A percentile compares a stretch with the other conserved stretches of the same genome.
Conservation (phyloP, 1,140 invertebrate genomes). For the Capitella teleta region DNA sequence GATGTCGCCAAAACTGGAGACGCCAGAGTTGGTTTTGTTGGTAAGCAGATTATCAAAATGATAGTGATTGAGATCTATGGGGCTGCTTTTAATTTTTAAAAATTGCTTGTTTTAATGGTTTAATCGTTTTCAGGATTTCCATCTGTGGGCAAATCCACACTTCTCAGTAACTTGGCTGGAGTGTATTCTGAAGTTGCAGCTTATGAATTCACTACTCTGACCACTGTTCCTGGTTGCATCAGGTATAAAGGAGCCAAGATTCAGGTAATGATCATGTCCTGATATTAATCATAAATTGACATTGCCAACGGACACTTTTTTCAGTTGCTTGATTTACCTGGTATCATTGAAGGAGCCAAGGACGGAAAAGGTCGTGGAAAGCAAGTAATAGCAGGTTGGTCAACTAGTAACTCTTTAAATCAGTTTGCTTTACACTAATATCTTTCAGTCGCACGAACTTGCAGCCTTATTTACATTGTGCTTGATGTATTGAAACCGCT, state of each 20-base stretch:
- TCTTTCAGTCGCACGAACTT: constrained; percentile 79
- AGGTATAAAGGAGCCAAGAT: constrained; percentile 99
- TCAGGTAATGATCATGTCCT: constrained; percentile 62
- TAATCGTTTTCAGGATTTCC: constrained; percentile 69
- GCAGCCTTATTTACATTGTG: constrained; percentile 95
- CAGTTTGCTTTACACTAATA: background rate
- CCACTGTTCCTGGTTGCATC: constrained; percentile 98
- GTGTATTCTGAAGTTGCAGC: constrained; percentile 99
- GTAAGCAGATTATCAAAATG: constrained; percentile 36
- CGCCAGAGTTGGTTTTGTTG: constrained; percentile 96
- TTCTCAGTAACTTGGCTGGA: constrained; percentile 91
- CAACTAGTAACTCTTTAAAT: background rate
- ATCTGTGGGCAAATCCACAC: constrained; percentile 96
- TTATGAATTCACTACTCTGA: constrained; percentile 98
- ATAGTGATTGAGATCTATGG: background rate
- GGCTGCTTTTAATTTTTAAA: background rate
- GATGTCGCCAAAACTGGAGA: constrained; percentile 99
- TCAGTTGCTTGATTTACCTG: constrained; percentile 91
- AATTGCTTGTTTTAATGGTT: constrained; percentile 4
- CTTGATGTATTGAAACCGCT: constrained; percentile 95
- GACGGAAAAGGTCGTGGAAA: constrained; percentile 96
- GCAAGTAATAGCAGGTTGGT: constrained; percentile 83
- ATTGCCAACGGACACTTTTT: too few species aligned
- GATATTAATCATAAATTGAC: too few species aligned
- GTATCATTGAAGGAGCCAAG: constrained; percentile 99